Base-by-base conservation (phyloP, 2,113 vertebrate species). In the Cisticola juncidis region DNA sequence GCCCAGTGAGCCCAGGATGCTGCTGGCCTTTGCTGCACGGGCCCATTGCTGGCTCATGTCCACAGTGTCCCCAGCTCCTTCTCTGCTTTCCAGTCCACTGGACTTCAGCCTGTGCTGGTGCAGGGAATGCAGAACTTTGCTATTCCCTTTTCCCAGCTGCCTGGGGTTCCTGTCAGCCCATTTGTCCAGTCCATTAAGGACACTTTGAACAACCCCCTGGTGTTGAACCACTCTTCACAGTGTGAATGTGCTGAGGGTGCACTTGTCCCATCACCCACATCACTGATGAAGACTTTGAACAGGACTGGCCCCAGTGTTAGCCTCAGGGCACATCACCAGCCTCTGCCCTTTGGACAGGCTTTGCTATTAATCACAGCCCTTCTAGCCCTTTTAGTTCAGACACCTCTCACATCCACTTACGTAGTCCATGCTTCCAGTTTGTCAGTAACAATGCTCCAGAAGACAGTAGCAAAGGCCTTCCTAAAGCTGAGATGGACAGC, bases 61-160 rank as follows among this genome's bases (percentile, higher is more conserved):
- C 68, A 33, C 1, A 26, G 17, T 38, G 11, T n/a, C 23, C 8
- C 15, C 54, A 61, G 38, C 8, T 38, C 12, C 33, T 57, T 50
- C 58, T 64, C 72, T 60, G 48, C 44, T 58, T 48, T 61, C 36
- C n/a, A 31, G 35, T 4, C 0, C 0, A 5, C 4, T 2, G 2
- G 23, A 18, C 21, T 35, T 3, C 26, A 28, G 54, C 9, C 31
- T 12, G 3, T 38, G 21, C 23, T 50, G 10, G 4, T 79, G 17
- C 44, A 56, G 36, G 10, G 40, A 15, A 3, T 11, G 28, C 35
- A 74, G 71, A 18, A 47, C 2, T 45, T 79, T 21, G 40, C 20
- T 11, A 4, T 76, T 77, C 35, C 23, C 11, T 64, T 38, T 54
- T 8, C 12, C 22, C 48, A 62, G 0, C 5, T 51, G 11, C 25